A percentile compares a stretch with the other conserved stretches of the same genome.
Evolutionary conservation across 1,140 invertebrate genomes (phyloP).

Genomic region (Pseudomyrmex pallidus): DNA sequence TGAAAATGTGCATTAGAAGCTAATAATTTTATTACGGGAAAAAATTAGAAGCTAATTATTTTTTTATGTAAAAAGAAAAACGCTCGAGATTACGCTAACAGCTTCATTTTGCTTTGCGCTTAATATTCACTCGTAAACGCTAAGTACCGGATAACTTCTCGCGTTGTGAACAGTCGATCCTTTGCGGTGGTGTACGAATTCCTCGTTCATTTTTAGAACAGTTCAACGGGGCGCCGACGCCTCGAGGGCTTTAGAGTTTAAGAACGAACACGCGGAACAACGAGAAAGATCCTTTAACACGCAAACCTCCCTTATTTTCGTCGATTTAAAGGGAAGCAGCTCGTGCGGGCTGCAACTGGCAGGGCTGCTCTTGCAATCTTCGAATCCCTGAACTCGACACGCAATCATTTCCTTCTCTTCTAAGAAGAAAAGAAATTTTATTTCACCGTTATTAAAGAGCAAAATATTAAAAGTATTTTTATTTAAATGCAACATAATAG

Average conservation of each 20-base stretch:
- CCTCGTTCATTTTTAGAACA: constrained; percentile 67
- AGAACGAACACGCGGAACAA: constrained; percentile 68
- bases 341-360: constrained; percentile 53
- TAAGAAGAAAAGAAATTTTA: constrained; percentile 8
- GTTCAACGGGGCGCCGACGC: constrained; percentile 54
- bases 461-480: too few species aligned
- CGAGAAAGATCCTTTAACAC: constrained; percentile 73
- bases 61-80: not conserved
- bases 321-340: constrained; percentile 71
- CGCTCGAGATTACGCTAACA: not conserved
- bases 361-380: constrained; percentile 23
- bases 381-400: constrained; percentile 20
- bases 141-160: constrained; percentile 42
- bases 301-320: constrained; percentile 64
- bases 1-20: too few species aligned
- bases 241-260: constrained; percentile 67
- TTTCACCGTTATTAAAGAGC: not conserved
- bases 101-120: constrained; percentile 40
- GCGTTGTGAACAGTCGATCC: constrained; percentile 17
- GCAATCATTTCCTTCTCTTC: not conserved
- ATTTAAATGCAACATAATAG: too few species aligned
- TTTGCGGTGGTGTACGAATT: constrained; percentile 40
- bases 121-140: constrained; percentile 34
- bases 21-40: not conserved
- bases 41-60: not conserved